Base-by-base conservation (phyloP, 1,140 invertebrate species). In the Dreissena rostriformis region DNA sequence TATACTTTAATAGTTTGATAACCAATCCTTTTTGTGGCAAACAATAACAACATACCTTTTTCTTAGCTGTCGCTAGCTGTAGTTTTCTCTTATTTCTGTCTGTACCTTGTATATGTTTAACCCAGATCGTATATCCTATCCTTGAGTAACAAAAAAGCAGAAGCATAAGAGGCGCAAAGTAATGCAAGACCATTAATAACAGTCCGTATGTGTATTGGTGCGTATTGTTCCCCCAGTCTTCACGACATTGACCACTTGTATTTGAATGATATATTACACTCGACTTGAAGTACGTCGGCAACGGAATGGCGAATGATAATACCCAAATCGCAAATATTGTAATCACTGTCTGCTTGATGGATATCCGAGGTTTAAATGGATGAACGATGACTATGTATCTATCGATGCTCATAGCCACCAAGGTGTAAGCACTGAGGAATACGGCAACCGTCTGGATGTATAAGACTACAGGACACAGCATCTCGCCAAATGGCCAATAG, bases 321-420 rank as follows among this genome's bases (percentile, higher is more conserved):
- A 92, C 74, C 97, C 97, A 98, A 8, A 97, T 96, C 0, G 94
- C 94, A 0, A 95, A 92, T 49, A 98, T 97, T 55, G 97, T 95
- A 53, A 95, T 92, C 83, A 96, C 95, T 0, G 95, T 95, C 89
- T 95, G 95, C 85, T 94, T 95, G 89, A 96, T 96, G 7, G 96
- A 96, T 88, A 98, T 95, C 24, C 97, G 94, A 1, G 97, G 97
- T 87, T 95, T 94, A 29, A 98, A 93, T 0, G 97, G 97, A 94
- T 96, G 96, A 94, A 98, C 96, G 0, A 99, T 98, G 0, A 98
- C 98, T 22, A 99, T 96, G 92, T 98, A 99, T 24, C 98, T 95
- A 93, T 99, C 98, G 0, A 97, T 97, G 82, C 97, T 97, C 97
- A 99, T 98, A 61, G 98, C 97, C 78, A 97, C 97, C 7, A 99